phyloP scores from a whole-genome alignment of 2,888 invertebrate genomes.

The Eupithecia subfuscata region DNA sequence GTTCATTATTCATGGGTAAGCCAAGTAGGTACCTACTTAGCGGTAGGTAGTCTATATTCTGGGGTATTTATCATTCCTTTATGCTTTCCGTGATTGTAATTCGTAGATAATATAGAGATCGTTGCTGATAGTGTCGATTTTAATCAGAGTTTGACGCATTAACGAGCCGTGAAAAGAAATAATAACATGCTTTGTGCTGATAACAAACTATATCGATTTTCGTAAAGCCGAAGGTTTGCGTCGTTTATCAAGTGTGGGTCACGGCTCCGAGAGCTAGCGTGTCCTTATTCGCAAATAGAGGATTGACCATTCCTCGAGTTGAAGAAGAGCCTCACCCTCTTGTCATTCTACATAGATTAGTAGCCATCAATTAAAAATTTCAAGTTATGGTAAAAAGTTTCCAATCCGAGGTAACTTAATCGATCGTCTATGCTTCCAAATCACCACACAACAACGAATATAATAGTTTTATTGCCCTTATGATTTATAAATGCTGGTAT shows the following conservation, averaged over 20 bases:
- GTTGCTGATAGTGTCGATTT: constrained; percentile 28
- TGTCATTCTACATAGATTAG: background rate
- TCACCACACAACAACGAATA: background rate
- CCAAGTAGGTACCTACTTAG: background rate
- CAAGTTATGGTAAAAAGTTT: background rate
- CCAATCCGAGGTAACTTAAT: background rate
- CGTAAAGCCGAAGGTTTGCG: background rate
- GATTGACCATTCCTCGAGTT: background rate
- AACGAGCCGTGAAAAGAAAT: constrained; percentile 32
- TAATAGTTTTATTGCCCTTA: background rate
- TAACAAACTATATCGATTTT: constrained; percentile 28
- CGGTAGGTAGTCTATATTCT: background rate
- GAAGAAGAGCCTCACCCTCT: background rate
- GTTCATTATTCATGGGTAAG: background rate
- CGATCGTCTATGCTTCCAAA: background rate
- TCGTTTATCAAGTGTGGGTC: constrained; percentile 1
- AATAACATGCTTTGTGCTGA: constrained; percentile 24
- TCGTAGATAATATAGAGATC: constrained; percentile 37
- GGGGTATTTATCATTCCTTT: constrained; percentile 27
- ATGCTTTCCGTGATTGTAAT: constrained; percentile 23
- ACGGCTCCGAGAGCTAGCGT: background rate
- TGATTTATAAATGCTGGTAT: background rate
- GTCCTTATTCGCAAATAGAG: background rate
- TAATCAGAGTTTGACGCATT: constrained; percentile 38
- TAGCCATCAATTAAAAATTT: background rate